phyloP scores from a whole-genome alignment of 2,797 vertebrate species.

The Muraenolepis orangiensis region DNA sequence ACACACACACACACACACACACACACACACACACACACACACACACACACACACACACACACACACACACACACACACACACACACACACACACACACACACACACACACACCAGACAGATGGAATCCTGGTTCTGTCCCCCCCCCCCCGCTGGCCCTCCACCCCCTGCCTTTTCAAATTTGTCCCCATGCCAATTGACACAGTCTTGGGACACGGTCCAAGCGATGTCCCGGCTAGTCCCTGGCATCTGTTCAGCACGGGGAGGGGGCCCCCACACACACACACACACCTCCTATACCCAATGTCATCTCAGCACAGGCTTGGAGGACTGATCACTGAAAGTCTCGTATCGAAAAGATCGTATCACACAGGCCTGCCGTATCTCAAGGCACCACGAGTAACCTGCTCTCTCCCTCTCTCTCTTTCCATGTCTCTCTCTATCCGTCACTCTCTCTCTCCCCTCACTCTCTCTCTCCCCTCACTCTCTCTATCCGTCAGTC shows the following conservation, averaged over 20 bases:
- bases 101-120: constrained; percentile 7
- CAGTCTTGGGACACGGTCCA: constrained; percentile 27
- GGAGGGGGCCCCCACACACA: background rate
- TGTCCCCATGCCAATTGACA: constrained; percentile 21
- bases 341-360: constrained; percentile 9
- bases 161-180: constrained; percentile 21
- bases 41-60: background rate
- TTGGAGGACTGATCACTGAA: constrained; percentile 32
- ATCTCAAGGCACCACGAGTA: background rate
- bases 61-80: constrained; percentile 3
- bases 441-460: background rate
- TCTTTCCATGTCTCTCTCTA: constrained; percentile 11
- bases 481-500: no score
- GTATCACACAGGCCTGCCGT: constrained; percentile 12
- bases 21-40: background rate
- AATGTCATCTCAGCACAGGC: constrained; percentile 16
- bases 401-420: background rate
- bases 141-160: constrained; percentile 16
- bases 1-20: constrained; percentile 11
- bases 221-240: constrained; percentile 6
- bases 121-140: background rate
- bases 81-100: background rate
- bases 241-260: background rate
- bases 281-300: background rate
- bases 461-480: no score